A percentile compares a stretch with the other conserved stretches of the same genome.
Evolutionary conservation across 2,113 vertebrate species (phyloP).

Genomic region (Oncorhynchus keta): DNA sequence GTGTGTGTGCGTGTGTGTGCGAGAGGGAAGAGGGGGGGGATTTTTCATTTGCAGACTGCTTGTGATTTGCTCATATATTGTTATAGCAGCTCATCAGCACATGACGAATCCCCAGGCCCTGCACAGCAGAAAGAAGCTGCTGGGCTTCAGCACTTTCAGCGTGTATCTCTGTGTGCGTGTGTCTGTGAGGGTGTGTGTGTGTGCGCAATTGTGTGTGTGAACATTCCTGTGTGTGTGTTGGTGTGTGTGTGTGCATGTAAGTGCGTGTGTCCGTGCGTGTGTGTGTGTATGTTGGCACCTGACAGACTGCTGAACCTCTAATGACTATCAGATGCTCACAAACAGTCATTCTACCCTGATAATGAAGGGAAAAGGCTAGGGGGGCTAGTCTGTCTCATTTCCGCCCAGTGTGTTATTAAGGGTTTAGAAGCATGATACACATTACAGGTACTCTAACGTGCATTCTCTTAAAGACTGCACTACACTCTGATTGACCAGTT

Average conservation of each 20-base stretch:
- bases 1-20: slow-evolving; percentile 78
- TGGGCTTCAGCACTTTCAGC: slow-evolving; percentile 85
- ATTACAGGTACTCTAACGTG: not conserved
- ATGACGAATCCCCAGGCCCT: slow-evolving; percentile 86
- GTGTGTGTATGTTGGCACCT: slow-evolving; percentile 77
- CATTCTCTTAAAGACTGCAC: not conserved
- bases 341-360: slow-evolving; percentile 87
- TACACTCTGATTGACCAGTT: not conserved
- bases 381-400: slow-evolving; percentile 75
- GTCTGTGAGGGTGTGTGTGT: slow-evolving; percentile 30
- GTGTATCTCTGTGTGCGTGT: slow-evolving; percentile 35
- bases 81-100: slow-evolving; percentile 92
- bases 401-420: slow-evolving; percentile 74
- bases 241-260: slow-evolving; percentile 27
- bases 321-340: slow-evolving; percentile 95
- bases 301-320: slow-evolving; percentile 87
- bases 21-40: slow-evolving; percentile 65
- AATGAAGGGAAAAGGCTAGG: slow-evolving; percentile 76
- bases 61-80: slow-evolving; percentile 93
- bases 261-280: slow-evolving; percentile 28
- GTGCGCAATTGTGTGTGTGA: not conserved
- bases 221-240: slow-evolving; percentile 3
- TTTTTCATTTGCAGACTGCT: slow-evolving; percentile 94
- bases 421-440: slow-evolving; percentile 67
- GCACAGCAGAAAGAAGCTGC: slow-evolving; percentile 79